Percentiles rank a stretch among this genome's conserved stretches.
Evolutionary conservation across 1,140 invertebrate species (phyloP).

Genomic region (Caenorhabditis briggsae): DNA sequence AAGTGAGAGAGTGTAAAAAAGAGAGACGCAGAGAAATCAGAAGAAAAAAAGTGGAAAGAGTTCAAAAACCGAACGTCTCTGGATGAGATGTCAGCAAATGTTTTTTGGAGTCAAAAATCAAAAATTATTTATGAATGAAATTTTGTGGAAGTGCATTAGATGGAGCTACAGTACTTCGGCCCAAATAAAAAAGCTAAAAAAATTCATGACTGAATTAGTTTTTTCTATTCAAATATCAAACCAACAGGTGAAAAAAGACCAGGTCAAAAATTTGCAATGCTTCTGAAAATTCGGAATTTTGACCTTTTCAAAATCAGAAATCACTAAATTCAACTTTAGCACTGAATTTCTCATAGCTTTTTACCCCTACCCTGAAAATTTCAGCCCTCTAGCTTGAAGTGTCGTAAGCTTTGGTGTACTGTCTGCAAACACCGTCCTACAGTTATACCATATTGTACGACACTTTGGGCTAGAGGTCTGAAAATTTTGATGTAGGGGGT

Average conservation of each 20-base stretch:
- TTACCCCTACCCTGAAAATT: background rate
- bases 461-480: background rate
- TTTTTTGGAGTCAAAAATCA: background rate
- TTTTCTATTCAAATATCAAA: no score
- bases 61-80: conserved; percentile 2
- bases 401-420: background rate
- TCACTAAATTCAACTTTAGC: background rate
- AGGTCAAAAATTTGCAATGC: no score
- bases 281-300: no score
- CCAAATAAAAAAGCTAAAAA: no score
- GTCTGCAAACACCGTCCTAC: background rate
- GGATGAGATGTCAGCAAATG: background rate
- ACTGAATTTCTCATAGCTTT: background rate
- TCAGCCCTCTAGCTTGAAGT: background rate
- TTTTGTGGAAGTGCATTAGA: no score
- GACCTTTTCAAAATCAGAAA: background rate
- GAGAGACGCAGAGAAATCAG: conserved; percentile 2
- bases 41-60: background rate
- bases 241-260: no score
- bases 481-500: background rate
- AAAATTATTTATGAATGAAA: background rate
- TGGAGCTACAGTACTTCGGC: no score
- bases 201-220: no score
- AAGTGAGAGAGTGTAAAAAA: background rate
- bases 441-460: background rate